Evolutionary conservation across 1,140 invertebrate species (phyloP).

Genomic region (Micrasema minimum): DNA sequence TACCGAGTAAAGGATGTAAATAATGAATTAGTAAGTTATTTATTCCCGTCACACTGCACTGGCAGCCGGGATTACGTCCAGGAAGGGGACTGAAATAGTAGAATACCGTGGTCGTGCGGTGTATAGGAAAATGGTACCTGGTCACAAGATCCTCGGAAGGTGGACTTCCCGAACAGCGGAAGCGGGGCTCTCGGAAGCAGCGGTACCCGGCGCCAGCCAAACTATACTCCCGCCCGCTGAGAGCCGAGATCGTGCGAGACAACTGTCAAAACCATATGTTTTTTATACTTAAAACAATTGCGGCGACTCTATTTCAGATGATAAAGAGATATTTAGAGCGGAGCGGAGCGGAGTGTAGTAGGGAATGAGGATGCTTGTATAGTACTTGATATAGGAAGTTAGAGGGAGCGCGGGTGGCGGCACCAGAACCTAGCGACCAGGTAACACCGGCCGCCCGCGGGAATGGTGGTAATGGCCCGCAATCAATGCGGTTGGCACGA

Average conservation of each 20-base stretch:
- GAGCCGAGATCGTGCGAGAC: not conserved
- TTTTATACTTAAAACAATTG: not conserved
- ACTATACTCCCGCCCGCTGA: not conserved
- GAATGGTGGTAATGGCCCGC: not conserved
- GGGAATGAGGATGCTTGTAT: not conserved
- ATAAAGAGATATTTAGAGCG: not conserved
- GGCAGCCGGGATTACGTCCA: too few relatives aligned
- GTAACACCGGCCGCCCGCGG: not conserved
- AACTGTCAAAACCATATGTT: conserved; percentile 27
- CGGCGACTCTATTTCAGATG: not conserved
- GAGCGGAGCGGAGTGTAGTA: not conserved
- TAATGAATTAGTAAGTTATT: too few relatives aligned
- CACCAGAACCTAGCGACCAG: not conserved
- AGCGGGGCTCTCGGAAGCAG: not conserved
- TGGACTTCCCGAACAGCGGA: not conserved
- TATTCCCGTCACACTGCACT: too few relatives aligned
- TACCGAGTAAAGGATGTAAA: too few relatives aligned
- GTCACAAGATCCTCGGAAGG: not conserved
- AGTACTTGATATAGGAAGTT: not conserved
- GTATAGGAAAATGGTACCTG: not conserved
- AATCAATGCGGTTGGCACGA: conserved; percentile 21
- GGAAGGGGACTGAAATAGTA: too few relatives aligned
- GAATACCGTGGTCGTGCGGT: too few relatives aligned
- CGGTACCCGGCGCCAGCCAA: not conserved
- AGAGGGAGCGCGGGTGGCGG: not conserved